A percentile compares a stretch with the other conserved stretches of the same genome.
These are phyloP conservation scores for Saxidomus purpurata DNA, from an alignment of 1,140 invertebrate genomes.

Conservation along the genomic window DNA sequence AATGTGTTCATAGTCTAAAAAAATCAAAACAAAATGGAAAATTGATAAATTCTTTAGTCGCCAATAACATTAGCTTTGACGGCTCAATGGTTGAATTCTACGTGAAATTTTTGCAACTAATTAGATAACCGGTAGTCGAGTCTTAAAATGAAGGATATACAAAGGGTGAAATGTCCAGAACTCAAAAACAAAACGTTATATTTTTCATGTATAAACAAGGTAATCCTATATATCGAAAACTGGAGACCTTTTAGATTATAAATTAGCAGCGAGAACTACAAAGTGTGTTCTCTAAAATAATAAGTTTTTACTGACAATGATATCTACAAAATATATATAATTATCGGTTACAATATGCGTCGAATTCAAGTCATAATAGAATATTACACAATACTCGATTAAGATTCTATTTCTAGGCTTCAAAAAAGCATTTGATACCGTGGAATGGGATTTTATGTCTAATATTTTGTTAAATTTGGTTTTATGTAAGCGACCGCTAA, in stretches of 20 bases:
- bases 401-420: conserved; percentile 32
- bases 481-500: neutral
- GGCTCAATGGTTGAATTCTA: no score
- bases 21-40: no score
- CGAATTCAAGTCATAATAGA: neutral
- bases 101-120: no score
- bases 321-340: neutral
- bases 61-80: no score
- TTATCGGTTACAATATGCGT: neutral
- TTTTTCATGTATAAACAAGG: neutral
- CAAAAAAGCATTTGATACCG: conserved; percentile 6
- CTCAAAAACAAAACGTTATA: neutral
- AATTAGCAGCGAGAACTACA: neutral
- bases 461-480: neutral
- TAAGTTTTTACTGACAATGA: neutral
- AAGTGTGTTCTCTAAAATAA: neutral
- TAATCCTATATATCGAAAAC: neutral
- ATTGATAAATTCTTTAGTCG: no score
- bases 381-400: neutral
- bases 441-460: neutral
- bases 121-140: neutral
- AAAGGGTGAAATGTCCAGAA: neutral
- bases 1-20: no score
- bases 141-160: neutral
- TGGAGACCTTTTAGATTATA: neutral